Percentiles rank a stretch among this genome's conserved stretches.
Conservation (phyloP, 2,888 invertebrate species). For the Trissonchulus sp. region DNA sequence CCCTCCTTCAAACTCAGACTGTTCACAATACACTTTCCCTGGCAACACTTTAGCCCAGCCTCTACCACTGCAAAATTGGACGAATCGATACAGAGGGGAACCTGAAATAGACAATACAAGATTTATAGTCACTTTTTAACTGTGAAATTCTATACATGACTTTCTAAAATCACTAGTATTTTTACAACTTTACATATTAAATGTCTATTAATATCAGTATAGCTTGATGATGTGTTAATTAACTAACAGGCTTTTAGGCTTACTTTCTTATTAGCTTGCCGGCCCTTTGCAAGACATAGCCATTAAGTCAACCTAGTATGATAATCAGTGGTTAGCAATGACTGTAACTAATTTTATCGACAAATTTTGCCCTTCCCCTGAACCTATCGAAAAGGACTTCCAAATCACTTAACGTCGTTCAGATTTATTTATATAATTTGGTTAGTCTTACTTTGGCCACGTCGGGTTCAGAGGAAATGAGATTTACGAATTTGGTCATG, state of each 20-base stretch:
- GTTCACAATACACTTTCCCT: conserved; percentile 61
- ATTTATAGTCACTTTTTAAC: too few relatives aligned
- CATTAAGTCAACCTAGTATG: too few relatives aligned
- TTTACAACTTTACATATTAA: too few relatives aligned
- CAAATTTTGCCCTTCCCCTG: too few relatives aligned
- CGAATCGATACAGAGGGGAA: conserved; percentile 61
- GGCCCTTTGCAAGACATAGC: too few relatives aligned
- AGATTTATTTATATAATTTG: conserved; percentile 1
- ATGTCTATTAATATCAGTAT: too few relatives aligned
- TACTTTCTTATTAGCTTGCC: not conserved
- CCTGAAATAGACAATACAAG: conserved; percentile 52
- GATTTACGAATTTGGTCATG: conserved; percentile 60
- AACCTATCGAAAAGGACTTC: too few relatives aligned
- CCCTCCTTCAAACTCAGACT: conserved; percentile 62
- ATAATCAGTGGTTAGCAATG: too few relatives aligned
- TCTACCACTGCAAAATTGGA: conserved; percentile 60
- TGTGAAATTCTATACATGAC: not conserved
- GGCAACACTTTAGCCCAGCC: conserved; percentile 59
- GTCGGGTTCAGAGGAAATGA: conserved; percentile 60
- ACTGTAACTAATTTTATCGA: too few relatives aligned
- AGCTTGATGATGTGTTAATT: not conserved
- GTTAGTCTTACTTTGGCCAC: conserved; percentile 55
- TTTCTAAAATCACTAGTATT: too few relatives aligned
- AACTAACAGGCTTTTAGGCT: not conserved
- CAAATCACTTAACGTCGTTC: not conserved